phyloP scores from a whole-genome alignment of 2,113 vertebrate species.

The Oreotrochilus melanogaster region DNA sequence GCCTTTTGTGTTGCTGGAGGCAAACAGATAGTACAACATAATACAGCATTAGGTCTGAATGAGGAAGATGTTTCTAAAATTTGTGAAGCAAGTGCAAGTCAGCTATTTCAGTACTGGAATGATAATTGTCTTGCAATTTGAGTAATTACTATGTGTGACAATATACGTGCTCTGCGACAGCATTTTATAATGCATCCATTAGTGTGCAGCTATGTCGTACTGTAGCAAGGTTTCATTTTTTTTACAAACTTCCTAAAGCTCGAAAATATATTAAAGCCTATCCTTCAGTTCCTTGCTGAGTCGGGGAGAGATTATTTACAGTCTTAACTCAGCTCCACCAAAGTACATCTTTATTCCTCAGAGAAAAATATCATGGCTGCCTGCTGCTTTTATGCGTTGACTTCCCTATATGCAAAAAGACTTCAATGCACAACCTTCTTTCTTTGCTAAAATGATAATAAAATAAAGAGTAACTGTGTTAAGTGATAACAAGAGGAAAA shows the following conservation, averaged over 20 bases:
- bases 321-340: neutral
- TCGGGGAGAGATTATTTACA: neutral
- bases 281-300: neutral
- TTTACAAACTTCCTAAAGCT: constrained; percentile 1
- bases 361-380: neutral
- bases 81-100: constrained; percentile 22
- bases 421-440: neutral
- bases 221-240: neutral
- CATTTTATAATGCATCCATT: neutral
- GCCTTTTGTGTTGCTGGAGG: constrained; percentile 24
- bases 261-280: neutral
- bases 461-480: neutral
- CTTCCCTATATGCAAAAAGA: neutral
- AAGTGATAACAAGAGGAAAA: neutral
- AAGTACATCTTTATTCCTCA: neutral
- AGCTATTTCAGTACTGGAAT: neutral
- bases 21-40: neutral
- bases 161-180: neutral
- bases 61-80: constrained; percentile 24
- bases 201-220: neutral
- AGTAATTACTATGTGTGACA: constrained; percentile 52
- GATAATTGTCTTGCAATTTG: constrained; percentile 49
- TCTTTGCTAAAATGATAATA: neutral
- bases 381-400: neutral
- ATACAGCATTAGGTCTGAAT: constrained; percentile 19